These are phyloP conservation scores for Saturnia japonica DNA, from an alignment of 2,888 invertebrate genomes.

Conservation along the genomic window DNA sequence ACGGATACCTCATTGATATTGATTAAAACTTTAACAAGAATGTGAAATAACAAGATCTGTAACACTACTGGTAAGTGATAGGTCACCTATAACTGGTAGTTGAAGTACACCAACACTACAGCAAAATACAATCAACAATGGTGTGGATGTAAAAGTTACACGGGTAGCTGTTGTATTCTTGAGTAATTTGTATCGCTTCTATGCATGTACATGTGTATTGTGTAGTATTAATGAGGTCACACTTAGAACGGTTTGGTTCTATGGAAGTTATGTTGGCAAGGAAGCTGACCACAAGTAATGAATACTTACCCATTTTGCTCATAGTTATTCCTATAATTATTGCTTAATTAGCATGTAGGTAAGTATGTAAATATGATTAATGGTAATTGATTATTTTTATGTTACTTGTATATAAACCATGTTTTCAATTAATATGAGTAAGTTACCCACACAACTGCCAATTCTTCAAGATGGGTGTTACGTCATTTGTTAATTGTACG, in stretches of 20 bases:
- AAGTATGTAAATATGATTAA: background rate
- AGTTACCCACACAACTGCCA: background rate
- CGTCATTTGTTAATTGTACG: conserved; percentile 3
- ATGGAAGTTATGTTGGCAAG: background rate
- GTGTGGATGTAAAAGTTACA: conserved; percentile 6
- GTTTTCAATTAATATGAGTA: background rate
- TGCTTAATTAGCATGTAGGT: too few relatives aligned
- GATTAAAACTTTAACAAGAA: background rate
- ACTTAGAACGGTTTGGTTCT: conserved; percentile 53
- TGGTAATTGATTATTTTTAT: background rate
- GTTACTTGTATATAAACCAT: background rate
- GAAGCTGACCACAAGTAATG: background rate
- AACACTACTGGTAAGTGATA: background rate
- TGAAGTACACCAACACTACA: background rate
- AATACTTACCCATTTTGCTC: background rate
- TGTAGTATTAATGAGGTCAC: conserved; percentile 49
- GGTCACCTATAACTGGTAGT: background rate
- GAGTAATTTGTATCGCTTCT: conserved; percentile 18
- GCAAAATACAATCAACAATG: background rate
- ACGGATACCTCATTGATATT: background rate
- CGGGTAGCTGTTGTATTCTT: conserved; percentile 13
- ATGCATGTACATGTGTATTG: conserved; percentile 9
- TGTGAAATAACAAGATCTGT: conserved; percentile 9
- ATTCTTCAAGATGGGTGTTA: background rate
- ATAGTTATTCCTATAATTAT: background rate